These are phyloP conservation scores for Phalacrocorax aristotelis DNA, from an alignment of 2,113 vertebrate species.

Conservation along the genomic window DNA sequence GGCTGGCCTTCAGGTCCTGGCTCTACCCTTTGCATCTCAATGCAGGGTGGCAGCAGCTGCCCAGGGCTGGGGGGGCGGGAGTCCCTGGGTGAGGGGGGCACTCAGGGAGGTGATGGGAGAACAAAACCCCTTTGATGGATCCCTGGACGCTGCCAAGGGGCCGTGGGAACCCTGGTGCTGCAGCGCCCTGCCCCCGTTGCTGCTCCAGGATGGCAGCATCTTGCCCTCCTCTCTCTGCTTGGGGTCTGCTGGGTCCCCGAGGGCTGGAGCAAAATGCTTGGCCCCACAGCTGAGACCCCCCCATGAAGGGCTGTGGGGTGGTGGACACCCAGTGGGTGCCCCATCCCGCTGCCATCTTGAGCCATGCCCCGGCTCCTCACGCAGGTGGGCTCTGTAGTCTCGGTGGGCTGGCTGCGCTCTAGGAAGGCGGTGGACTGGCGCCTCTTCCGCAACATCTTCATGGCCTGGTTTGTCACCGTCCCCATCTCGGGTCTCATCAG, in stretches of 20 bases:
- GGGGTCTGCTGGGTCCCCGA: not conserved
- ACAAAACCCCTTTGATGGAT: not conserved
- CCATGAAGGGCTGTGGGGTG: not conserved
- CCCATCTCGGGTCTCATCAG: constrained; percentile 93
- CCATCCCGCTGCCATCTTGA: rapidly evolving
- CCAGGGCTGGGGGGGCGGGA: not conserved
- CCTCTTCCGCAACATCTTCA: constrained; percentile 95
- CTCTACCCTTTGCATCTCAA: rapidly evolving
- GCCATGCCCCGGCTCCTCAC: rapidly evolving
- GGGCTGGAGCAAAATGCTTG: not conserved
- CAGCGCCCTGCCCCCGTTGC: rapidly evolving
- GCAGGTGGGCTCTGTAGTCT: constrained; percentile 94
- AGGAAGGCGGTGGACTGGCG: constrained; percentile 94
- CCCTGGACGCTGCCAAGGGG: not conserved
- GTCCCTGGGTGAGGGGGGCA: not conserved
- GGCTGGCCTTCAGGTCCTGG: not conserved
- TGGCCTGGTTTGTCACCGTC: constrained; percentile 97
- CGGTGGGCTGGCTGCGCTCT: constrained; percentile 94
- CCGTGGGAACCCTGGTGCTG: rapidly evolving
- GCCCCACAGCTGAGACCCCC: no score
- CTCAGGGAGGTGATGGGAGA: not conserved
- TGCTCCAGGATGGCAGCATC: not conserved
- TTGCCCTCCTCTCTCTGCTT: not conserved
- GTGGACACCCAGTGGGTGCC: not conserved
- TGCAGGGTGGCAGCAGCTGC: not conserved